A percentile compares a stretch with the other conserved stretches of the same genome.
Conservation (phyloP, 2,888 invertebrate genomes). For the Macroteleia sp. region DNA sequence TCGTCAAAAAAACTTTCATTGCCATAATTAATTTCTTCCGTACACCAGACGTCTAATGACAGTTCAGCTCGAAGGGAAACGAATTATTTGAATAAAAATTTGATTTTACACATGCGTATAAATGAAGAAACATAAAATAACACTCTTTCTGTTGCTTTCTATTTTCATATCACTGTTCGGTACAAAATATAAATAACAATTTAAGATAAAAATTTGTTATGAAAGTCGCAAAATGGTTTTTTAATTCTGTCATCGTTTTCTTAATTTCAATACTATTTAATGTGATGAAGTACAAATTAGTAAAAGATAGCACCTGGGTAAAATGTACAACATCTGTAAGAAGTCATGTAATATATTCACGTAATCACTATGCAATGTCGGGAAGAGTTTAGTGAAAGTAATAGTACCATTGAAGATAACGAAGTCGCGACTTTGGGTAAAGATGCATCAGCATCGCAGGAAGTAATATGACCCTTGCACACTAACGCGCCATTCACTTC, state of each 20-base stretch:
- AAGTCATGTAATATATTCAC: slow-evolving; percentile 55
- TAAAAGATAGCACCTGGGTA: slow-evolving; percentile 22
- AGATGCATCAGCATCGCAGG: slow-evolving; percentile 28
- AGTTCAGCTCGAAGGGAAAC: not conserved
- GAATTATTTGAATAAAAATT: not conserved
- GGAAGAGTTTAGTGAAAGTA: slow-evolving; percentile 75
- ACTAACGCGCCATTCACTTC: slow-evolving; percentile 64
- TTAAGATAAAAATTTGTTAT: no score
- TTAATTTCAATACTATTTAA: slow-evolving; percentile 29
- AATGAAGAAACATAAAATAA: no score
- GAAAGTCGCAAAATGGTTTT: no score
- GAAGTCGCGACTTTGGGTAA: slow-evolving; percentile 28
- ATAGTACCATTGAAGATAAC: slow-evolving; percentile 68
- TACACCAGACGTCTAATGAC: not conserved
- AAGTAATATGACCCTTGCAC: slow-evolving; percentile 35
- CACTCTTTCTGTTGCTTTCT: no score
- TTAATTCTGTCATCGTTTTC: slow-evolving; percentile 23
- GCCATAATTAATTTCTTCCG: slow-evolving; percentile 7
- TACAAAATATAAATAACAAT: no score
- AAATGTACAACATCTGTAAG: slow-evolving; percentile 26
- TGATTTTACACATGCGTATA: no score
- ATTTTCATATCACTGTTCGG: no score
- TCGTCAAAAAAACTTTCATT: slow-evolving; percentile 32
- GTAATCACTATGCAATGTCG: slow-evolving; percentile 56
- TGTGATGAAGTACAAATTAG: slow-evolving; percentile 26